Conservation (phyloP, 2,797 vertebrate genomes). For the Siniperca scherzeri region DNA sequence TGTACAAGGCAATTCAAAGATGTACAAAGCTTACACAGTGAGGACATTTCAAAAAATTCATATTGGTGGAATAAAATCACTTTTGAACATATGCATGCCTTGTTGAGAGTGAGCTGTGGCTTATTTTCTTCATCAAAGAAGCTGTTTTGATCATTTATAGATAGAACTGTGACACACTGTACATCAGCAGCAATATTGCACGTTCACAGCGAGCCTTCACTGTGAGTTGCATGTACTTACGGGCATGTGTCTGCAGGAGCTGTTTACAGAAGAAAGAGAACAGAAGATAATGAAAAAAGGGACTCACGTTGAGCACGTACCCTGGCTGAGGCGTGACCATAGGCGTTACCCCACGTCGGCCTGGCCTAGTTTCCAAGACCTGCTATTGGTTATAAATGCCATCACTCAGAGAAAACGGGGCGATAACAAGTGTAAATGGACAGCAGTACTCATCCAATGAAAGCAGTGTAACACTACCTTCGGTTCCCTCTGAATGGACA, state of each 20-base stretch:
- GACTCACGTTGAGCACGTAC: conserved; percentile 55
- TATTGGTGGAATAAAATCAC: conserved; percentile 48
- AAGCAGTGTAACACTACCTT: conserved; percentile 10
- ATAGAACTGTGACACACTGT: neutral
- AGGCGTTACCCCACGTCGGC: conserved; percentile 24
- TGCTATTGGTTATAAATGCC: conserved; percentile 48
- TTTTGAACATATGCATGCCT: neutral
- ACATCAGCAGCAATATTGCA: neutral
- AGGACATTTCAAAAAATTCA: conserved; percentile 62
- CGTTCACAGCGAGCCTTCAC: neutral
- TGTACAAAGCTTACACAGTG: conserved; percentile 41
- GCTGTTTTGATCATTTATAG: neutral
- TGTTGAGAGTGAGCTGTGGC: neutral
- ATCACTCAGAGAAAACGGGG: conserved; percentile 10
- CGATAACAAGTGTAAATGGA: neutral
- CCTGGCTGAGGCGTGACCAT: neutral
- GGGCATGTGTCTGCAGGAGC: neutral
- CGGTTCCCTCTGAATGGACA: conserved; percentile 28
- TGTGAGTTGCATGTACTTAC: neutral
- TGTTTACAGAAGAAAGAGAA: conserved; percentile 54
- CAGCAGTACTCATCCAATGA: conserved; percentile 54
- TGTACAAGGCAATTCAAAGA: conserved; percentile 9
- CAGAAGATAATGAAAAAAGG: neutral
- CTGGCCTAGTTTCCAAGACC: conserved; percentile 29
- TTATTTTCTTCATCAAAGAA: neutral